Conservation (phyloP, 1,140 invertebrate species). For the Cotesia chilonis region DNA sequence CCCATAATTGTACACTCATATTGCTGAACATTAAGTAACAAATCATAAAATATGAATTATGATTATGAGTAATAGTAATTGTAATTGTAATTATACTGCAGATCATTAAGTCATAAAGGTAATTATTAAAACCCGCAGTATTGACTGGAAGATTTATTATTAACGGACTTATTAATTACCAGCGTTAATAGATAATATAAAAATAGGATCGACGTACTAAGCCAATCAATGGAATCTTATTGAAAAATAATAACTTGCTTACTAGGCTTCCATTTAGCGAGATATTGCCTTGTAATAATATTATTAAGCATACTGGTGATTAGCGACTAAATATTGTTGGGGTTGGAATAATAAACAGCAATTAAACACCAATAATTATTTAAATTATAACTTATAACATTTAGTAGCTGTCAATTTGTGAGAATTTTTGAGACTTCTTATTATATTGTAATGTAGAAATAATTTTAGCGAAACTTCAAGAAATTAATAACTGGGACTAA, state of each 20-base stretch:
- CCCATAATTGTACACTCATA: conserved; percentile 4
- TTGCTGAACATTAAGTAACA: background rate
- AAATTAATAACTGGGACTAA: conserved; percentile 1
- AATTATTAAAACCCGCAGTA: conserved; percentile 22
- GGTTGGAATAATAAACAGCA: conserved; percentile 36
- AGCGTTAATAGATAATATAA: background rate
- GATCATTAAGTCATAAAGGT: conserved; percentile 5
- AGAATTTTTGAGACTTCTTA: conserved; percentile 43
- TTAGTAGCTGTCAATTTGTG: conserved; percentile 31
- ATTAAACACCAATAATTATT: conserved; percentile 45
- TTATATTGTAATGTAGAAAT: conserved; percentile 50
- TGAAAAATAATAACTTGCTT: conserved; percentile 20
- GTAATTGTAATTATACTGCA: background rate
- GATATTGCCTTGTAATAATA: conserved; percentile 25
- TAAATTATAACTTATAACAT: conserved; percentile 29
- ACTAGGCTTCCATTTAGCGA: background rate
- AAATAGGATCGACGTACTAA: background rate
- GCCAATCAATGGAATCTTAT: background rate
- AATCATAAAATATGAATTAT: background rate
- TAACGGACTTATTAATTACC: too few relatives aligned
- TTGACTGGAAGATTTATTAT: background rate
- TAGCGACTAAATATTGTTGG: too few relatives aligned
- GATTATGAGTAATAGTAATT: background rate
- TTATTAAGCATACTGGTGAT: conserved; percentile 7
- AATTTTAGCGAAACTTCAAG: conserved; percentile 30